These are phyloP conservation scores for Heliconius hortense DNA, from an alignment of 2,888 invertebrate species.

Conservation along the genomic window DNA sequence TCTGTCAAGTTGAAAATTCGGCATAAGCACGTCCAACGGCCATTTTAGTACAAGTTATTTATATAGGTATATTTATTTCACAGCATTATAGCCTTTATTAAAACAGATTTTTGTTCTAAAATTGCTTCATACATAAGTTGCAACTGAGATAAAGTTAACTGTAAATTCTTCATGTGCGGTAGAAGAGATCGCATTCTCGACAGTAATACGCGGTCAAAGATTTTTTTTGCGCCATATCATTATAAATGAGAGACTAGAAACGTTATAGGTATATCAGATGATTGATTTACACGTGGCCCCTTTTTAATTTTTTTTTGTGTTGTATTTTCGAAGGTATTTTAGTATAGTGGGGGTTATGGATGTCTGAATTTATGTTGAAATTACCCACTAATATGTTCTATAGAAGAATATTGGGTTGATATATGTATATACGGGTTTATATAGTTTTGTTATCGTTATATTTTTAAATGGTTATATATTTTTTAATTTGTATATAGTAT, in stretches of 20 bases:
- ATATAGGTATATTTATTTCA: constrained; percentile 9
- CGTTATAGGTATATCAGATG: constrained; percentile 37
- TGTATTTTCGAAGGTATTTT: constrained; percentile 18
- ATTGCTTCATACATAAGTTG: constrained; percentile 2
- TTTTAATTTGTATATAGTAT: too few relatives aligned
- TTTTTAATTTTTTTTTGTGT: constrained; percentile 1
- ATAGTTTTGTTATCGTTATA: too few relatives aligned
- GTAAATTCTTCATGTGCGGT: constrained; percentile 40
- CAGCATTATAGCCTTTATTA: constrained; percentile 8
- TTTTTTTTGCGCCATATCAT: constrained; percentile 42
- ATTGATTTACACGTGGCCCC: constrained; percentile 41
- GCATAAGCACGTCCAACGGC: constrained; percentile 22
- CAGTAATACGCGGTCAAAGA: constrained; percentile 37
- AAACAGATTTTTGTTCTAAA: not conserved
- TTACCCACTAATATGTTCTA: not conserved
- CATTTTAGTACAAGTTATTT: constrained; percentile 33
- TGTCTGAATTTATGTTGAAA: not conserved
- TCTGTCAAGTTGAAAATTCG: constrained; percentile 12
- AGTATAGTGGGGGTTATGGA: constrained; percentile 5
- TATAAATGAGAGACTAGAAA: constrained; percentile 41
- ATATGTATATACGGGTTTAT: too few relatives aligned
- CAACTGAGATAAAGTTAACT: constrained; percentile 36
- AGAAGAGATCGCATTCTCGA: constrained; percentile 33
- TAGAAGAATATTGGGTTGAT: not conserved
- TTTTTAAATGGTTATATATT: too few relatives aligned